Evolutionary conservation across 2,888 invertebrate species (phyloP), one percentile per base, ranked within the genome.

Genomic region (Psylliodes chrysocephalus): DNA sequence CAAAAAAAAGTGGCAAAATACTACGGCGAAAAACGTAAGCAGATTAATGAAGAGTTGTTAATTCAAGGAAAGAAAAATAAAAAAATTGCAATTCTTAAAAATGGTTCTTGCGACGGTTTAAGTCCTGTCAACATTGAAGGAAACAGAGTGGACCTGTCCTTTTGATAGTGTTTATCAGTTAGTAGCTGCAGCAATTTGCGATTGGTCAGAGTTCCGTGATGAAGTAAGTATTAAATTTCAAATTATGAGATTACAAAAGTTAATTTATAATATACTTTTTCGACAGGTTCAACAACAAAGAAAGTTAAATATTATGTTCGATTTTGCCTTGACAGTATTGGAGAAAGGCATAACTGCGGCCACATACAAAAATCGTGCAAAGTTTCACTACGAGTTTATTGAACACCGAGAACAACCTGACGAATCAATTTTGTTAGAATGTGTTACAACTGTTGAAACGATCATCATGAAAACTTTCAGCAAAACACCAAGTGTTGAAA

Each of bases 91-190:
- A n/a, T n/a, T n/a, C n/a, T n/a, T n/a, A n/a, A n/a, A n/a, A n/a
- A n/a, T n/a, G 47, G 47, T 2, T 22, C 14, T 12, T 22, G 22
- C 22, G 25, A 25, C 2, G 12, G 12, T 47, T 22, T 47, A 25
- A 4, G 47, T 47, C 47, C 47, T 12, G 28, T 47, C 10, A 14
- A 10, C 18, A 2, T 47, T 12, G 22, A 28, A 19, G 12, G 12
- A 14, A 18, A 12, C 7, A 47, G 28, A 25, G 47, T 47, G n/a
- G 14, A 47, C 47, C 3, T 47, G 47, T 12, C 14, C 47, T 12
- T 47, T 47, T 12, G 47, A 47, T 22, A 47, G 47, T n/a, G 14
- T 47, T 7, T 47, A 47, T 18, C 47, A 47, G 28, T 22, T 47
- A 47, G 22, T 47, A 18, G 25, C 28, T 15, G 47, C 46, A 18